phyloP scores from a whole-genome alignment of 2,113 vertebrate genomes.

The Cettia cetti region DNA sequence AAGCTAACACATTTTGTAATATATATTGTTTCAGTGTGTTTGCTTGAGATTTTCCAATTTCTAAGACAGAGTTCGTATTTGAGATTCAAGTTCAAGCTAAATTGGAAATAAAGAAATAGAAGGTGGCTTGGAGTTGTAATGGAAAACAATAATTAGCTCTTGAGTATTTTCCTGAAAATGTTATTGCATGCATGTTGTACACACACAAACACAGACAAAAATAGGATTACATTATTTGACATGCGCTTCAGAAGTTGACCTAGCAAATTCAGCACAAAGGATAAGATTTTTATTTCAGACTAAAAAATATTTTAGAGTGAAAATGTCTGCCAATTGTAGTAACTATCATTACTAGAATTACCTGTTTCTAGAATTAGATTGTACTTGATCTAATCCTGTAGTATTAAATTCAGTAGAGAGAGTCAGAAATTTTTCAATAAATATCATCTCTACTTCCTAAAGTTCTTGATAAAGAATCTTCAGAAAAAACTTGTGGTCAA shows the following conservation, averaged over 20 bases:
- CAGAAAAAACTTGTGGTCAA: background rate
- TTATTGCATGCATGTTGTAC: background rate
- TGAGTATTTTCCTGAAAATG: constrained; percentile 12
- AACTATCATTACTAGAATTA: background rate
- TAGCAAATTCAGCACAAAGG: background rate
- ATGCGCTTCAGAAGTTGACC: background rate
- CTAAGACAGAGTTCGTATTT: background rate
- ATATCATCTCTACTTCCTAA: background rate
- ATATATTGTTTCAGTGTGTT: background rate
- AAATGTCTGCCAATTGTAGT: background rate
- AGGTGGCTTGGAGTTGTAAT: background rate
- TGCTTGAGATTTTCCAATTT: background rate
- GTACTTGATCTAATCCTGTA: background rate
- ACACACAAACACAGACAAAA: background rate
- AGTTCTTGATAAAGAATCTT: background rate
- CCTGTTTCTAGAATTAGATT: background rate
- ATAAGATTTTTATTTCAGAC: background rate
- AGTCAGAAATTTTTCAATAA: background rate
- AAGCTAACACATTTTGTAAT: background rate
- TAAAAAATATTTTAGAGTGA: background rate
- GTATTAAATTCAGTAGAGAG: background rate
- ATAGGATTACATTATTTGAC: background rate
- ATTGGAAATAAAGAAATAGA: background rate
- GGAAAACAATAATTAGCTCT: background rate
- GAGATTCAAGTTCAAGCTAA: background rate